A percentile compares a stretch with the other conserved stretches of the same genome.
Conservation (phyloP, 2,113 vertebrate genomes). For the Stomatorhinus ivindoensis region DNA sequence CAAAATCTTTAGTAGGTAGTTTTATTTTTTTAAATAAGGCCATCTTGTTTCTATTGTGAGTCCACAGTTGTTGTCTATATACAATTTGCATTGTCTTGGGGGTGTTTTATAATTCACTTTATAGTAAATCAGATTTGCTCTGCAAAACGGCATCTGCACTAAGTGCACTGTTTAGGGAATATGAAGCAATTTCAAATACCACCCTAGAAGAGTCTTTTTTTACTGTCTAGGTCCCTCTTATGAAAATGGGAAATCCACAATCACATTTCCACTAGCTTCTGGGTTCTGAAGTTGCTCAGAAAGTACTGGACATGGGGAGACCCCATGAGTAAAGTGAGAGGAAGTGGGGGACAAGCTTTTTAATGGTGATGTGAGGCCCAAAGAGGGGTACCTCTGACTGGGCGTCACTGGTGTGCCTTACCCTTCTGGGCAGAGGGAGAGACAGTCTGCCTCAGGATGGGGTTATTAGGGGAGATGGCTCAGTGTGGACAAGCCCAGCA, state of each 20-base stretch:
- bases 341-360: not conserved
- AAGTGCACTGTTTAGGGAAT: not conserved
- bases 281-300: not conserved
- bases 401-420: not conserved
- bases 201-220: not conserved
- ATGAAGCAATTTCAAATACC: not conserved
- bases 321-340: not conserved
- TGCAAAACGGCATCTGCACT: not conserved
- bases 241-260: not conserved
- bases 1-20: no score
- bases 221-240: not conserved
- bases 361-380: not conserved
- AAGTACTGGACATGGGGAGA: not conserved
- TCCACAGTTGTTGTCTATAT: not conserved
- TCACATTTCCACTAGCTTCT: not conserved
- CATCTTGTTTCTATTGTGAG: not conserved
- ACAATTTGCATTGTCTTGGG: not conserved
- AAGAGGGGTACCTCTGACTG: not conserved
- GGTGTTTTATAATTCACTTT: not conserved
- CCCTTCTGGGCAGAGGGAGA: not conserved
- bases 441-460: not conserved
- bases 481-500: not conserved
- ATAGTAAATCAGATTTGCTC: not conserved
- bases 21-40: not conserved
- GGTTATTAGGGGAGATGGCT: not conserved